A percentile compares a stretch with the other conserved stretches of the same genome.
Evolutionary conservation across 2,888 invertebrate genomes (phyloP).

Genomic region (Chrysolina oricalcia): DNA sequence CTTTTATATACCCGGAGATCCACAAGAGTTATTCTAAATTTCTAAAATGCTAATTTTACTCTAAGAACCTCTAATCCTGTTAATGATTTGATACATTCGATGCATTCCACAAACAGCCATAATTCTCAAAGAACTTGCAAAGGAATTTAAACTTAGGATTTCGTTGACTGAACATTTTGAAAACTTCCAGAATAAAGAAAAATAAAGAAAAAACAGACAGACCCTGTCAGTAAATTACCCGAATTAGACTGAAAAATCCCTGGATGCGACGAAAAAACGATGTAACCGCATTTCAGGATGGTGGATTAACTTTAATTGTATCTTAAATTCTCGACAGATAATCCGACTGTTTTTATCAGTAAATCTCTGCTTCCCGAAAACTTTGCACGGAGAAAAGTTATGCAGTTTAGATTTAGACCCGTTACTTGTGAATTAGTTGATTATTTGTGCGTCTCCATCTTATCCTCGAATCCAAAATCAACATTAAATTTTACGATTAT

Average conservation of each 20-base stretch:
- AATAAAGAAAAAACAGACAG: slow-evolving; percentile 4
- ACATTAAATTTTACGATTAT: not conserved
- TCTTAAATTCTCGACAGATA: slow-evolving; percentile 65
- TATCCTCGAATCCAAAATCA: not conserved
- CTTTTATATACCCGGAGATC: no score
- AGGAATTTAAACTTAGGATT: slow-evolving; percentile 13
- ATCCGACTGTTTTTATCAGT: slow-evolving; percentile 59
- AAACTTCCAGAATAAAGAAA: slow-evolving; percentile 18
- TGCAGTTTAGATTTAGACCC: slow-evolving; percentile 56
- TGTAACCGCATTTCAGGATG: slow-evolving; percentile 55
- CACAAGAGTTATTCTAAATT: no score
- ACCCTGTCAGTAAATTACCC: slow-evolving; percentile 40
- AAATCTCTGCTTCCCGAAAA: slow-evolving; percentile 59
- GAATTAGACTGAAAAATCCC: slow-evolving; percentile 40
- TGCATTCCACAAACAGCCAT: no score
- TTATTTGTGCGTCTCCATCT: not conserved
- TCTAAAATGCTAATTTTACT: no score
- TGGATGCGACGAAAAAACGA: slow-evolving; percentile 28
- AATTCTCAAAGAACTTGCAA: not conserved
- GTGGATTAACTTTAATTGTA: slow-evolving; percentile 66
- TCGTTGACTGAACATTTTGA: slow-evolving; percentile 24
- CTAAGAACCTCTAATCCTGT: not conserved
- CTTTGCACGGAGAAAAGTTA: slow-evolving; percentile 50
- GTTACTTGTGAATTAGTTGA: slow-evolving; percentile 57
- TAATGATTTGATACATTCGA: not conserved